Evolutionary conservation across 2,113 vertebrate species (phyloP).

Genomic region (Carlito syrichta): DNA sequence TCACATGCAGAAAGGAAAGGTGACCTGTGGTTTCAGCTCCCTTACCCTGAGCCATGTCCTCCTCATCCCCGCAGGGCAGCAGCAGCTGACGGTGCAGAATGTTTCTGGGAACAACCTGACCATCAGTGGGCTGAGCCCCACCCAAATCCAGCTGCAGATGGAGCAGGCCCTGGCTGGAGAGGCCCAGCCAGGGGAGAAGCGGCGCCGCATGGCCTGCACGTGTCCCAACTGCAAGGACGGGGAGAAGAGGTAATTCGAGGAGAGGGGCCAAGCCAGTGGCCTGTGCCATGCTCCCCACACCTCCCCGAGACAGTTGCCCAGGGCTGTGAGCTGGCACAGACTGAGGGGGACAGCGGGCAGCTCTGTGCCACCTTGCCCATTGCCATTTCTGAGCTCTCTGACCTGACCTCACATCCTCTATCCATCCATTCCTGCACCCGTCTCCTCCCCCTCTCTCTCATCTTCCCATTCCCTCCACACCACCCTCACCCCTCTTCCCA

Average conservation of each 20-base stretch:
- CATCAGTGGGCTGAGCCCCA: constrained; percentile 88
- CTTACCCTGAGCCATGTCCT: background rate
- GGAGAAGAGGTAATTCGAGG: constrained; percentile 88
- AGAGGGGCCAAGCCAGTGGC: background rate
- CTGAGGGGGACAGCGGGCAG: background rate
- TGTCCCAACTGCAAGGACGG: constrained; percentile 99
- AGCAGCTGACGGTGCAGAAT: constrained; percentile 95
- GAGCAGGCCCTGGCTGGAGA: constrained; percentile 93
- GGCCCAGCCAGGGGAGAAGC: constrained; percentile 92
- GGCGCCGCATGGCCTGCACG: constrained; percentile 96
- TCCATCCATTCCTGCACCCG: background rate
- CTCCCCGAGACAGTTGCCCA: background rate
- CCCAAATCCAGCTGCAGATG: constrained; percentile 92
- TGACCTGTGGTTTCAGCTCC: background rate
- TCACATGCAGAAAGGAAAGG: background rate
- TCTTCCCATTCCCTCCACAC: background rate
- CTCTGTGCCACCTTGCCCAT: background rate
- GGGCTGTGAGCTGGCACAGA: fast-evolving
- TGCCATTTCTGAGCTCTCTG: background rate
- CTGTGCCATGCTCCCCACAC: background rate
- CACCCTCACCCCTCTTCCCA: constrained; percentile 54
- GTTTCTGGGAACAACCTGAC: constrained; percentile 92
- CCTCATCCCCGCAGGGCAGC: constrained; percentile 87
- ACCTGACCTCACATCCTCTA: background rate
- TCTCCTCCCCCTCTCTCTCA: background rate